phyloP scores from a whole-genome alignment of 2,113 vertebrate genomes.

The Aptenodytes forsteri region DNA sequence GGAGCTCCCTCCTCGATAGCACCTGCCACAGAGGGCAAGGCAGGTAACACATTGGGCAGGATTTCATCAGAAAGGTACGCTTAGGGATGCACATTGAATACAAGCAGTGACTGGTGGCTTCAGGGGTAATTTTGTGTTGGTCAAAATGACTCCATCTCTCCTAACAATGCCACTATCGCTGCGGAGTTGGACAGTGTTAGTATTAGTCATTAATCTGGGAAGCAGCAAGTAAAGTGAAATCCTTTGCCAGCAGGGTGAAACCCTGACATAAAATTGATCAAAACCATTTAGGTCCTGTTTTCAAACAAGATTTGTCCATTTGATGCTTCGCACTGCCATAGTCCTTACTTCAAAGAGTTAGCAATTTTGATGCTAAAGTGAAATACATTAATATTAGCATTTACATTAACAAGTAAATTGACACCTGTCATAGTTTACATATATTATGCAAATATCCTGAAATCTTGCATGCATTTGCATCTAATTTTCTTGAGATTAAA shows the following conservation, averaged over 20 bases:
- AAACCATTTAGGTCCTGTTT: not conserved
- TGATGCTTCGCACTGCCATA: not conserved
- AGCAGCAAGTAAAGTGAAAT: not conserved
- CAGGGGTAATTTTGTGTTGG: not conserved
- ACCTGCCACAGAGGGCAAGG: not conserved
- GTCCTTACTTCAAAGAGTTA: conserved; percentile 32
- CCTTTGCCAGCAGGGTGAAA: not conserved
- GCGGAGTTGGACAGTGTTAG: not conserved
- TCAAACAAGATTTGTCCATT: not conserved
- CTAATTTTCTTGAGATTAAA: conserved; percentile 52
- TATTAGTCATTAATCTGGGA: not conserved
- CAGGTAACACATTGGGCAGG: not conserved
- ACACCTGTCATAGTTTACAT: conserved; percentile 60
- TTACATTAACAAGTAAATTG: conserved; percentile 67
- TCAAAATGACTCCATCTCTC: conserved; percentile 8
- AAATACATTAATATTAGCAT: conserved; percentile 55
- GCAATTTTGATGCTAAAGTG: conserved; percentile 19
- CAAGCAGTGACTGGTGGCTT: not conserved
- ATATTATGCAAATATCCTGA: conserved; percentile 60
- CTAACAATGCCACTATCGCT: not conserved
- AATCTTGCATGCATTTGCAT: conserved; percentile 50
- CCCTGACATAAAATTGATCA: conserved; percentile 10
- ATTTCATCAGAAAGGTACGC: not conserved
- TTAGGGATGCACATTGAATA: not conserved
- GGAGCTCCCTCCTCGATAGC: not conserved